Evolutionary conservation across 2,888 invertebrate species (phyloP).

Genomic region (Ichneumoninae sp.): DNA sequence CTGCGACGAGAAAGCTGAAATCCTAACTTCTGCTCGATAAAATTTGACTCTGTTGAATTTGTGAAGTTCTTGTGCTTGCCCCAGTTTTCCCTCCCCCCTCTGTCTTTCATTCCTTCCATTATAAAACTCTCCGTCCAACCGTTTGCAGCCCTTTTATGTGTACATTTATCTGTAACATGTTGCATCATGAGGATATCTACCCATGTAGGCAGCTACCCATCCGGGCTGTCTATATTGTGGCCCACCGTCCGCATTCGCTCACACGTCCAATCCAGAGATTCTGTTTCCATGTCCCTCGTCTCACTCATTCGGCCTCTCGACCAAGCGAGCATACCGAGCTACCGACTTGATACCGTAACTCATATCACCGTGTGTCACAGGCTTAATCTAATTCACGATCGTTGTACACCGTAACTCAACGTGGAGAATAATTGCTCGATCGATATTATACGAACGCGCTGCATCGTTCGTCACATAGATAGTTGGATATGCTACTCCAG

Average conservation of each 20-base stretch:
- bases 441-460: conserved; percentile 76
- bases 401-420: conserved; percentile 79
- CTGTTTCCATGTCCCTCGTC: conserved; percentile 33
- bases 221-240: not conserved
- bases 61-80: not conserved
- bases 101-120: not conserved
- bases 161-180: not conserved
- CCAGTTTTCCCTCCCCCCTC: not conserved
- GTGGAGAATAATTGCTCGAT: conserved; percentile 80
- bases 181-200: conserved; percentile 13
- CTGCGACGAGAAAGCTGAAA: not conserved
- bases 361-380: conserved; percentile 81
- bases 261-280: conserved; percentile 39
- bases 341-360: conserved; percentile 74
- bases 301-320: not conserved
- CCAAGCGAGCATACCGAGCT: conserved; percentile 30
- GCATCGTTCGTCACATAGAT: conserved; percentile 74
- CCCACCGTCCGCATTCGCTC: conserved; percentile 2
- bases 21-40: not conserved
- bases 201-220: not conserved
- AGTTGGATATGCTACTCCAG: conserved; percentile 29
- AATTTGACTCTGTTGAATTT: not conserved
- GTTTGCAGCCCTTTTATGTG: not conserved
- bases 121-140: not conserved
- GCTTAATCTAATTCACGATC: conserved; percentile 82